Base-by-base conservation (phyloP, 1,140 invertebrate genomes). In the Lithobius niger region DNA sequence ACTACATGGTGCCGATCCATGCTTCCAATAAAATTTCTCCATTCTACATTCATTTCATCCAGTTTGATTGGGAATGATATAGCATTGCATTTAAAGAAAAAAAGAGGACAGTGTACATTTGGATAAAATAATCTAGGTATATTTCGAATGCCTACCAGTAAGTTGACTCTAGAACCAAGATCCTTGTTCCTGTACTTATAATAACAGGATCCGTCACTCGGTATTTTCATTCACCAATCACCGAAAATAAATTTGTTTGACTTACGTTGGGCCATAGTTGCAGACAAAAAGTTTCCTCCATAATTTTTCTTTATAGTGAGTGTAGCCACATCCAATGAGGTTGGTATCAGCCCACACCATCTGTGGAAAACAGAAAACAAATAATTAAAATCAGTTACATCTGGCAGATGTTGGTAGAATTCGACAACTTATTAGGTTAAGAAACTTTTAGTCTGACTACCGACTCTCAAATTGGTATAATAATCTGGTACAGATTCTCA, bases 221-320 rank as follows among this genome's bases (percentile, higher is more conserved):
- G 31, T n/a, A 6, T 10, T 10, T n/a, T 10, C 31, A 10, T 10
- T 10, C 6, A 36, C 31, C n/a, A 36, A 36, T 10, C n/a, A 36
- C 31, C 6, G 6, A n/a, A 36, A 10, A 36, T 47, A 15, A 18
- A 10, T 15, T 15, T 47, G 24, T 16, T 6, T 27, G 3, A 26
- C 48, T 27, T 50, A 50, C 27, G 10, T 27, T 4, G 48, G 48
- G 3, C 48, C 48, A 50, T 50, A 50, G 27, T 27, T 50, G 19
- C 48, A 50, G 13, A 50, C 27, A 50, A 6, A 50, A 25, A 50
- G 48, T 25, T 50, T 4, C 10, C 25, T 25, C 3, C 16, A 21
- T 25, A 13, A 4, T 24, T 19, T 6, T 15, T 13, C 25, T 13
- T 26, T 6, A 50, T 25, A 50, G 19, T 3, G 3, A 27, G 16